These are phyloP conservation scores for Geodia barretti DNA, from an alignment of 37 sponge, comb jelly and placozoan species.

Conservation along the genomic window DNA sequence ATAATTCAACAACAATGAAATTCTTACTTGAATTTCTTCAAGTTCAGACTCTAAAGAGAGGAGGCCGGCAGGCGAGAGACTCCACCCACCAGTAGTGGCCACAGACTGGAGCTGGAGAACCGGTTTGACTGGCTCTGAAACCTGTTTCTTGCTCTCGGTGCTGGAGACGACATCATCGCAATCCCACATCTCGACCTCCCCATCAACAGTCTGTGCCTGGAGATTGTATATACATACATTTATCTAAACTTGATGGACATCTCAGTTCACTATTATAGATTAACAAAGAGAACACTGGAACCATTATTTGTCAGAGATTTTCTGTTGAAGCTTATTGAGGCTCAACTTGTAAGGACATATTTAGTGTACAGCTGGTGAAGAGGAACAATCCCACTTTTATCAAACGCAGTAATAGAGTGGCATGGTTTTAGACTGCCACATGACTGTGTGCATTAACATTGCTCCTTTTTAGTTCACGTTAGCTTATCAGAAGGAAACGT, in stretches of 20 bases:
- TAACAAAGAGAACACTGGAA: too few species aligned
- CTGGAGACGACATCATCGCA: background rate
- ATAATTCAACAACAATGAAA: background rate
- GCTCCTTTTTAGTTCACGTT: background rate
- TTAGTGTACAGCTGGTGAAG: too few species aligned
- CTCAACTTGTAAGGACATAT: too few species aligned
- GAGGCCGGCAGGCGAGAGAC: conserved; percentile 13
- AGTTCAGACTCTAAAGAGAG: conserved; percentile 11
- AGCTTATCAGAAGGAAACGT: background rate
- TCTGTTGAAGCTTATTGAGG: too few species aligned
- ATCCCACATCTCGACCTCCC: conserved; percentile 16
- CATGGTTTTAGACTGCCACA: too few species aligned
- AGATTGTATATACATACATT: too few species aligned
- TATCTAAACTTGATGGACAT: too few species aligned
- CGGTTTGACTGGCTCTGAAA: background rate
- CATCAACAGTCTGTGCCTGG: background rate
- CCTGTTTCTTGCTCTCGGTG: background rate
- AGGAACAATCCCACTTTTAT: too few species aligned
- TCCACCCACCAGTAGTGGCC: background rate
- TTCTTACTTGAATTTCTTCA: conserved; percentile 44
- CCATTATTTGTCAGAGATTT: too few species aligned
- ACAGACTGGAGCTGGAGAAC: conserved; percentile 1
- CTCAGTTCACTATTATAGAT: too few species aligned
- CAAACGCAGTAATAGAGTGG: too few species aligned
- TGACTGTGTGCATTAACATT: background rate